Base-by-base conservation (phyloP, 2,888 invertebrate species). In the Brachylomia viminalis region DNA sequence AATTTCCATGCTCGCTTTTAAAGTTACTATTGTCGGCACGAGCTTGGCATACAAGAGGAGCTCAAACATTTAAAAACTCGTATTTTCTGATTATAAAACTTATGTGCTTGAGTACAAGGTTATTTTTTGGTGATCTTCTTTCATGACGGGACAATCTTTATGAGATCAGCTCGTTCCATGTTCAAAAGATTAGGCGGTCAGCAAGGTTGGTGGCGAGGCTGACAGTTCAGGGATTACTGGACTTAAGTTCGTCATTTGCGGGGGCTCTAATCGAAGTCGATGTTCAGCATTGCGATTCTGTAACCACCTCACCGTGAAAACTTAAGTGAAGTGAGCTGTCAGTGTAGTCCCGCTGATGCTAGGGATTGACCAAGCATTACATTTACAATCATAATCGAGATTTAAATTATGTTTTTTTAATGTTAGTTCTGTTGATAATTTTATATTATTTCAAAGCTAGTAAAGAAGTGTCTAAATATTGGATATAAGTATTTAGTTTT, bases 1-100 rank as follows among this genome's bases (percentile, higher is more conserved):
- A 59, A 73, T 42, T 47, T 72, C 23, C 72, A 15, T 38, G 15
- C 47, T 30, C 8, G n/a, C 15, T 54, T n/a, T n/a, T 15, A 54
- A 62, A 54, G 2, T 52, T 68, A 68, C n/a, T n/a, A 17, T 13
- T 45, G 30, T n/a, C 30, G 11, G 3, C 8, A 49, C 20, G 17
- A 49, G n/a, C 45, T 76, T 15, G 45, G 11, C 8, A 65, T 5
- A 27, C 38, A 33, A 45, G 11, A 33, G 27, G 13, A 38, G 38
- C 20, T 75, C 5, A 20, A 5, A n/a, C 10, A 30, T 47, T 74
- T 20, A 42, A 75, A 52, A 75, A 33, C 49, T 52, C n/a, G 11
- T 30, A 20, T 30, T 30, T 76, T 42, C 7, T 65, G n/a, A 75
- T 75, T 52, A 45, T 52, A 27, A 27, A 75, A 45, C 52, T 74